Evolutionary conservation across 2,797 vertebrate genomes (phyloP).

Genomic region (Thripadectes ignobilis): DNA sequence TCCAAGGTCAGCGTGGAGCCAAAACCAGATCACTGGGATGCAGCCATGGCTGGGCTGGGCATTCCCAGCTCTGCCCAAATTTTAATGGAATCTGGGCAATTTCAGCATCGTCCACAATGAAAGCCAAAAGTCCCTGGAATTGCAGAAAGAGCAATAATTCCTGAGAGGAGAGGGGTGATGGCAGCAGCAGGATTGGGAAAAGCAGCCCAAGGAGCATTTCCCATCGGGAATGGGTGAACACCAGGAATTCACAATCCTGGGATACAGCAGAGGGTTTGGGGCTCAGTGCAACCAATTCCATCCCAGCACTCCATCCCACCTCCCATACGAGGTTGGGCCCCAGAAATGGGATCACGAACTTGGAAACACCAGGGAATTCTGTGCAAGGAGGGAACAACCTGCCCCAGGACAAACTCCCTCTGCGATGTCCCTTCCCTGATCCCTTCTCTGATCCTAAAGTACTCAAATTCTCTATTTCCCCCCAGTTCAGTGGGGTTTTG

Average conservation of each 20-base stretch:
- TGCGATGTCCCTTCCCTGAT: neutral
- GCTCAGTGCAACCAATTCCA: rapidly evolving
- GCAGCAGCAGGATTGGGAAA: neutral
- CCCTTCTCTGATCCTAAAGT: neutral
- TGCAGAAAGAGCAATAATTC: neutral
- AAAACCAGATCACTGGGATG: neutral
- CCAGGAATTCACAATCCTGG: rapidly evolving
- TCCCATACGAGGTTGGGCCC: rapidly evolving
- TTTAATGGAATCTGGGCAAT: rapidly evolving
- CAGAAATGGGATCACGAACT: rapidly evolving
- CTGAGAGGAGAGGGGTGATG: neutral
- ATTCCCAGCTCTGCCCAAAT: neutral
- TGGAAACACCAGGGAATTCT: neutral
- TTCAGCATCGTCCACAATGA: neutral
- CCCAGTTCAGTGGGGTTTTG: neutral
- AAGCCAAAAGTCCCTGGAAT: neutral
- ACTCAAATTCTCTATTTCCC: neutral
- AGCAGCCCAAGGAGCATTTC: neutral
- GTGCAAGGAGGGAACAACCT: neutral
- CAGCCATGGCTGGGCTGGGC: rapidly evolving
- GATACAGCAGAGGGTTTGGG: rapidly evolving
- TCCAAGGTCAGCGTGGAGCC: neutral
- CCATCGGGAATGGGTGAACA: rapidly evolving
- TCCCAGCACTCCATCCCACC: rapidly evolving
- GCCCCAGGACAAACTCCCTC: neutral